Conservation (phyloP, 2,113 vertebrate species). For the Zosterops lateralis region DNA sequence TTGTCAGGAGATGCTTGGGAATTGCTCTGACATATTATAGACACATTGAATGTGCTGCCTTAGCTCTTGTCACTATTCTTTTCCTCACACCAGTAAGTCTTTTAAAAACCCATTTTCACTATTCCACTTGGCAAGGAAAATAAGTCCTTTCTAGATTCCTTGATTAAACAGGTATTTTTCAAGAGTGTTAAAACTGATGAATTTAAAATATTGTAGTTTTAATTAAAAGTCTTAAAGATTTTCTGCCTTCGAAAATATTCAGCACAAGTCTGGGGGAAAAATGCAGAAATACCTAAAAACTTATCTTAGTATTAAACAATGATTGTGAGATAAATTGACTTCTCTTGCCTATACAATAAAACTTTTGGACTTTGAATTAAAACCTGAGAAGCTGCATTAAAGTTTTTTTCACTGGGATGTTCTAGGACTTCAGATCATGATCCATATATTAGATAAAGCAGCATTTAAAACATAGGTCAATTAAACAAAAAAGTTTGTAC, state of each 20-base stretch:
- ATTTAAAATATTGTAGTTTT: background rate
- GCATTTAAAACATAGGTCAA: background rate
- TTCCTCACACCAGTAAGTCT: background rate
- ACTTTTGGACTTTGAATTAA: background rate
- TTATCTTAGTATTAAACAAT: background rate
- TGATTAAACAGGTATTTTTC: constrained; percentile 42
- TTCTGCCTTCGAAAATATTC: background rate
- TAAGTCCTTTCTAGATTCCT: background rate
- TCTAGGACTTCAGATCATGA: background rate
- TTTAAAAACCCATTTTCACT: constrained; percentile 18
- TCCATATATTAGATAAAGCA: background rate
- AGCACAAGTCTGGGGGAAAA: background rate
- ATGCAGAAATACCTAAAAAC: background rate
- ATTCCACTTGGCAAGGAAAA: constrained; percentile 38
- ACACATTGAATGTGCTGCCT: background rate
- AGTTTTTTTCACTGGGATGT: background rate
- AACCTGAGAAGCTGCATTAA: background rate
- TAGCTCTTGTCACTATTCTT: background rate
- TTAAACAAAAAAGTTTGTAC: background rate
- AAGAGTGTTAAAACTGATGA: constrained; percentile 14
- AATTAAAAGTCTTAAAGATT: background rate
- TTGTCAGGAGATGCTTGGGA: background rate
- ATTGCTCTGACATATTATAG: background rate
- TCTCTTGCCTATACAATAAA: background rate
- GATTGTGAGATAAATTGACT: background rate